Evolutionary conservation across 2,888 invertebrate genomes (phyloP).

Genomic region (Volucella zonaria): DNA sequence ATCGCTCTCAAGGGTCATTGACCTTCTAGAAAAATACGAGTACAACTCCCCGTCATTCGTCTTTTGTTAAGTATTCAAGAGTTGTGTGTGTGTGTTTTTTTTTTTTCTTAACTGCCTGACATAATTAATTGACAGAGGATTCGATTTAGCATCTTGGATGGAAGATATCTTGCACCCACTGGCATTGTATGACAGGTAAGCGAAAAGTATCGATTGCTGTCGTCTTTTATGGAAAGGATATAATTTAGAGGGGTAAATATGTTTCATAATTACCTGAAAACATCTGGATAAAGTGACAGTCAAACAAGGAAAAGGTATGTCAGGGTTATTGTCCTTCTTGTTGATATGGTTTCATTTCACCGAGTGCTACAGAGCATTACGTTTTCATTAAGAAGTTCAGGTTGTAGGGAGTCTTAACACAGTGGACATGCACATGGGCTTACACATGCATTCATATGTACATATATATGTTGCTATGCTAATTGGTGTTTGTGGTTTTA

Average conservation of each 20-base stretch:
- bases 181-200: constrained; percentile 16
- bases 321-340: constrained; percentile 52
- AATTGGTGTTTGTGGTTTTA: constrained; percentile 56
- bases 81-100: background rate
- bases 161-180: constrained; percentile 25
- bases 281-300: constrained; percentile 44
- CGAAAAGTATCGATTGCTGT: constrained; percentile 19
- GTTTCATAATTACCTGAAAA: constrained; percentile 21
- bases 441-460: too few relatives aligned
- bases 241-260: background rate
- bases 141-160: constrained; percentile 9
- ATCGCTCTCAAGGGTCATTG: constrained; percentile 57
- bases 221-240: constrained; percentile 15
- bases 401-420: constrained; percentile 9
- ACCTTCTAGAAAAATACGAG: constrained; percentile 38
- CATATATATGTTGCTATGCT: constrained; percentile 6
- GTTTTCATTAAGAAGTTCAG: constrained; percentile 21
- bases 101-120: constrained; percentile 24
- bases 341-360: constrained; percentile 58
- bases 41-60: constrained; percentile 11
- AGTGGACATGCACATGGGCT: background rate
- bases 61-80: constrained; percentile 4
- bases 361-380: constrained; percentile 52
- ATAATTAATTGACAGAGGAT: constrained; percentile 41
- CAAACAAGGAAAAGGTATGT: background rate